A percentile compares a stretch with the other conserved stretches of the same genome.
phyloP scores from a whole-genome alignment of 2,797 vertebrate species.

The Petrocephalus schoutedeni region DNA sequence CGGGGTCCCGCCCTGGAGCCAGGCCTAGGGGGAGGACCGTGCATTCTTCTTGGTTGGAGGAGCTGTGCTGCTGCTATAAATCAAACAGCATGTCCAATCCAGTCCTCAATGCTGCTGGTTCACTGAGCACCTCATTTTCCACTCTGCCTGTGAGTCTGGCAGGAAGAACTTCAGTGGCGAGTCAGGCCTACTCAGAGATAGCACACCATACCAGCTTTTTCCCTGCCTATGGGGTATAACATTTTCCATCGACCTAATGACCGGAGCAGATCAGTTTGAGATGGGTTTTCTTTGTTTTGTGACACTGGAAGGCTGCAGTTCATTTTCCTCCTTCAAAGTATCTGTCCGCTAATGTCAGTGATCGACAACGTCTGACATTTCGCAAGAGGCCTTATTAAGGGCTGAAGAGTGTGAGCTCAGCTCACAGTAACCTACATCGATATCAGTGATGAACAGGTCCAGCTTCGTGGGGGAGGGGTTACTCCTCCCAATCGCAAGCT shows the following conservation, averaged over 20 bases:
- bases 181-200: not conserved
- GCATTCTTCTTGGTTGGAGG: not conserved
- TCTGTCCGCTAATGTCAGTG: not conserved
- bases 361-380: not conserved
- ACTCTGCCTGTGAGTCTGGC: not conserved
- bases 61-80: not conserved
- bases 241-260: not conserved
- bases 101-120: not conserved
- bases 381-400: not conserved
- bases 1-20: not conserved
- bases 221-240: not conserved
- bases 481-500: not conserved
- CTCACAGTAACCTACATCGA: not conserved
- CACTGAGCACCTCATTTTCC: not conserved
- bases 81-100: constrained; percentile 3
- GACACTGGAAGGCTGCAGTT: not conserved
- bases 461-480: not conserved
- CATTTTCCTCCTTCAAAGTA: not conserved
- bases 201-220: not conserved
- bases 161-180: not conserved
- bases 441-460: not conserved
- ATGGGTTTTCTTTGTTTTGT: not conserved
- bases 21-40: not conserved
- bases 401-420: not conserved
- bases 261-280: not conserved